Evolutionary conservation across 1,140 invertebrate genomes (phyloP), one percentile per base, ranked within the genome.

Genomic region (Micrasema longulum): DNA sequence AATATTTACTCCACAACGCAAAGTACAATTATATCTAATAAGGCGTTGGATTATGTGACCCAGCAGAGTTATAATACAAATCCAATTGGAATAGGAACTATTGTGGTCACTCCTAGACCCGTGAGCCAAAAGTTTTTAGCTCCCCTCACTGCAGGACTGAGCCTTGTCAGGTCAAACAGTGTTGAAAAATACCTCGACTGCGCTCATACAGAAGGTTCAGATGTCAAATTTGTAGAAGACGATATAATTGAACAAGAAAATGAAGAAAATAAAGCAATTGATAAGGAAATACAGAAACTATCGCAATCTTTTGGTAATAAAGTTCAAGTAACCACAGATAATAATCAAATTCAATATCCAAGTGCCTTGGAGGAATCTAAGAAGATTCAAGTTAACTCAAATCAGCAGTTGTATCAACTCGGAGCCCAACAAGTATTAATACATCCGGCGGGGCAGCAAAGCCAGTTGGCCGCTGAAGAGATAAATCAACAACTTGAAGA

Each of bases 121-220:
- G 75, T 83, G 12, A 78, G 78, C 71, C 79, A 78, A 9, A 81
- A 78, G 14, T 81, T 82, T 64, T 77, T 83, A 47, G 82, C 82
- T 18, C 82, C 82, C 4, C 78, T 83, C 43, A 82, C 78, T 10
- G 82, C 81, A 6, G 81, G 80, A 43, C 66, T 83, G 11, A 77
- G 78, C 66, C 69, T 84, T 10, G 78, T 81, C 57, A 76, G 65
- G 53, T 69, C 77, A 18, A 76, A 76, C 31, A 72, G 72, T 20
- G 72, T 73, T 1, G 73, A 72, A 12, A 64, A 31, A 31, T 72
- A 71, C 20, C 41, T 76, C 0, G 70, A 76, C 47, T 72, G 70
- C 31, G 38, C 65, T 12, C 41, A 71, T 26, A 69, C 50, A 43
- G 38, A 64, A 22, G 35, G 35, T 22, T 26, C 43, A 52, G 71